Evolutionary conservation across 2,113 vertebrate genomes (phyloP), one percentile per base, ranked within the genome.

Genomic region (Callospermophilus lateralis): DNA sequence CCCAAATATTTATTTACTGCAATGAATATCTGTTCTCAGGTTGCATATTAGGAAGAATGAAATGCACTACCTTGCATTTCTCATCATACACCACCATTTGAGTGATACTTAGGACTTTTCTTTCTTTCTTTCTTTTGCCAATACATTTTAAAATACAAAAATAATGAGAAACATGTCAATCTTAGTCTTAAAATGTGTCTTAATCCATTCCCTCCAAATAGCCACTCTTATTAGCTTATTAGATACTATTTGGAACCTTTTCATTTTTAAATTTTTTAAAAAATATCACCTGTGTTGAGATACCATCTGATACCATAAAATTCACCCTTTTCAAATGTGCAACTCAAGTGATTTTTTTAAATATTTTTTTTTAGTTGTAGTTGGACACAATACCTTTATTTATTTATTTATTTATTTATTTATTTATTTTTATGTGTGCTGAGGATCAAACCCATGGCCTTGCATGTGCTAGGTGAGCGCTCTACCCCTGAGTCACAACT

Each of bases 241-340:
- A 30, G 24, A 4, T 86, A 37, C n/a, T 51, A 3, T 77, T 93
- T 4, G 55, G 68, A 30, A 72, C 0, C 48, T 92, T 90, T 88
- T 55, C 39, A 30, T 67, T 67, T 74, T 84, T 22, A 20, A 61
- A 26, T 42, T 65, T 83, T 68, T 92, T 45, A 63, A 84, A n/a
- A 91, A 89, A 67, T 84, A 89, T 53, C 17, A 89, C 30, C 8
- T 90, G 55, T 94, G n/a, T 78, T 96, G 74, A 89, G 32, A 55
- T 83, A 78, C 15, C 81, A 92, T 67, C 15, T 24, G 61, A 30
- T 67, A 45, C 34, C 37, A 68, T 93, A 61, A 92, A 89, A 68
- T 87, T 70, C 12, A n/a, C 3, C 30, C n/a, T 53, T 90, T 79
- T 76, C 55, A 80, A 61, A 79, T 70, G 24, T 7, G 8, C 4